Evolutionary conservation across 2,888 invertebrate species (phyloP).

Genomic region (Parnassius apollo): DNA sequence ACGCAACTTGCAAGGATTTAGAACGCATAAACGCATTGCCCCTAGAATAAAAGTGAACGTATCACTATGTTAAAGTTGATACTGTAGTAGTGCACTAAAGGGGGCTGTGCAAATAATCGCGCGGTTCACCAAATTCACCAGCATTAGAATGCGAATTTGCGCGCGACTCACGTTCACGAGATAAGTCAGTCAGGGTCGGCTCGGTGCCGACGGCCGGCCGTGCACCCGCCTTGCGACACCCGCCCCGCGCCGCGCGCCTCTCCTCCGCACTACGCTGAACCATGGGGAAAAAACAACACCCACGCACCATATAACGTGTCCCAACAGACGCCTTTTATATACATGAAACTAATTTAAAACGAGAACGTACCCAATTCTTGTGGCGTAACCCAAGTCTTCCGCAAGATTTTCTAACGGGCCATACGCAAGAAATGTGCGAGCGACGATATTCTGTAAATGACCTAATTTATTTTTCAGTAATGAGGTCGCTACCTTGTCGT

Average conservation of each 20-base stretch:
- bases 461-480: slow-evolving; percentile 19
- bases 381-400: slow-evolving; percentile 20
- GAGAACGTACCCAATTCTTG: slow-evolving; percentile 14
- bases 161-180: slow-evolving; percentile 76
- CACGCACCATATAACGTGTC: slow-evolving; percentile 32
- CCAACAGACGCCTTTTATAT: slow-evolving; percentile 31
- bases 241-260: slow-evolving; percentile 36
- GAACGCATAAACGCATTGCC: not conserved
- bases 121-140: slow-evolving; percentile 67
- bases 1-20: not conserved
- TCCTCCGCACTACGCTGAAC: slow-evolving; percentile 32
- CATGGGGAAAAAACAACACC: slow-evolving; percentile 42
- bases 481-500: slow-evolving; percentile 22
- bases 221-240: slow-evolving; percentile 74
- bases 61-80: slow-evolving; percentile 14
- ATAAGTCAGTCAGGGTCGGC: slow-evolving; percentile 81
- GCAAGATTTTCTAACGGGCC: slow-evolving; percentile 11
- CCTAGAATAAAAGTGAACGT: slow-evolving; percentile 7
- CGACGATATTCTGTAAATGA: slow-evolving; percentile 11
- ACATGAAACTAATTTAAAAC: slow-evolving; percentile 26
- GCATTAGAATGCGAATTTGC: slow-evolving; percentile 77
- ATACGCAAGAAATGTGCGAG: not conserved
- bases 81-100: slow-evolving; percentile 9
- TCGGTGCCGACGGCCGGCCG: slow-evolving; percentile 79
- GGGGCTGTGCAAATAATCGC: slow-evolving; percentile 46